A percentile compares a stretch with the other conserved stretches of the same genome.
These are phyloP conservation scores for Stegodyphus dumicola DNA, from an alignment of 1,140 invertebrate species.

Conservation along the genomic window DNA sequence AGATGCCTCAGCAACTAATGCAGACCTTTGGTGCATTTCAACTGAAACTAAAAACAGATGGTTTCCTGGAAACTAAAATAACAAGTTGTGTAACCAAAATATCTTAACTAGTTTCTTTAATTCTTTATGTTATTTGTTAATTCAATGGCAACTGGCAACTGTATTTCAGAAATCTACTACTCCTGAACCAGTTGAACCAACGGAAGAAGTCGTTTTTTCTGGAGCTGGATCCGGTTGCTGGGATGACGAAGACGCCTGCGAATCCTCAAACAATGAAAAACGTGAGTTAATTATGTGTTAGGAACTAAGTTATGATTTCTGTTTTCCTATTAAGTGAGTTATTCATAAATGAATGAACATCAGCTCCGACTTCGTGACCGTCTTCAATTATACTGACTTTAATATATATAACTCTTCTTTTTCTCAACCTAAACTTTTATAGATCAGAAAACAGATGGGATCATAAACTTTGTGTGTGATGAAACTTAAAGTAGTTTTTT, in stretches of 20 bases:
- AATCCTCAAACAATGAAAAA: conserved; percentile 33
- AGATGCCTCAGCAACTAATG: too few relatives aligned
- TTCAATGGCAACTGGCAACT: too few relatives aligned
- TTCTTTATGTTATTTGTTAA: too few relatives aligned
- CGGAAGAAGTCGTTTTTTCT: conserved; percentile 87
- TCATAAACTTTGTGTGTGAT: too few relatives aligned
- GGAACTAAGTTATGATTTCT: background rate
- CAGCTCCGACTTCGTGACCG: background rate
- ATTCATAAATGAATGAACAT: background rate
- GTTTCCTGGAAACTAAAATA: too few relatives aligned
- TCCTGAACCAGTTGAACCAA: conserved; percentile 23
- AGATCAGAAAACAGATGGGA: too few relatives aligned
- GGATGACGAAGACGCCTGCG: conserved; percentile 88
- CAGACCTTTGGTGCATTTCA: too few relatives aligned
- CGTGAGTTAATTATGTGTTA: conserved; percentile 13
- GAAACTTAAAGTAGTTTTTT: too few relatives aligned
- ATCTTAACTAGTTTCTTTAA: too few relatives aligned
- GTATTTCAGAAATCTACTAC: conserved; percentile 16
- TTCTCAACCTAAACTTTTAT: too few relatives aligned
- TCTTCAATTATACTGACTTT: background rate
- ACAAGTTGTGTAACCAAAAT: too few relatives aligned
- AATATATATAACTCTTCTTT: background rate
- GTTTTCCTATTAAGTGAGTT: background rate
- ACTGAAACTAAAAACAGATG: too few relatives aligned
- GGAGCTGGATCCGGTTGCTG: conserved; percentile 86